Conservation (phyloP, 2,113 vertebrate species). For the Chinchilla lanigera region DNA sequence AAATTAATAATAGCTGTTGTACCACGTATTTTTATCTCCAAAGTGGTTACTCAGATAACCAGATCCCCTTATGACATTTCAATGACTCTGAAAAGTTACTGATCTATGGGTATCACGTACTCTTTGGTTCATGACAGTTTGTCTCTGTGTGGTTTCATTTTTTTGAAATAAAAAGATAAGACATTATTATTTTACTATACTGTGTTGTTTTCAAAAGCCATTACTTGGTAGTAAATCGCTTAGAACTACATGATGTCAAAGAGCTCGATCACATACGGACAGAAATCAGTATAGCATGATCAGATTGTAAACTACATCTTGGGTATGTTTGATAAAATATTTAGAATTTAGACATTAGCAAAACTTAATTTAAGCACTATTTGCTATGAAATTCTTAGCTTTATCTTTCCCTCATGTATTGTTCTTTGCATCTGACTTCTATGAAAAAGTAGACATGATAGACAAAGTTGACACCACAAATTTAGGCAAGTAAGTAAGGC, state of each 20-base stretch:
- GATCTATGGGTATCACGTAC: constrained; percentile 5
- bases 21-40: too few species aligned
- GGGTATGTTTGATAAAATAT: constrained; percentile 11
- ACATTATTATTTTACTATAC: constrained; percentile 32
- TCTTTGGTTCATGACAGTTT: constrained; percentile 44
- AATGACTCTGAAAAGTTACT: constrained; percentile 63
- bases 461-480: background rate
- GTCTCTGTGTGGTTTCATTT: constrained; percentile 36
- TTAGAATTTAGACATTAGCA: background rate
- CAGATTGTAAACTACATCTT: background rate
- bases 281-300: background rate
- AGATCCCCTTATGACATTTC: constrained; percentile 23
- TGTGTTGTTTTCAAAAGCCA: constrained; percentile 8
- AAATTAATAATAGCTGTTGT: too few species aligned
- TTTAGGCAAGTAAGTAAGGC: constrained; percentile 23
- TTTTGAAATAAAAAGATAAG: background rate
- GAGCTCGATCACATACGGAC: background rate
- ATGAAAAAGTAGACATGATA: background rate
- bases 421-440: background rate
- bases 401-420: background rate
- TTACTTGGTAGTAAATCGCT: constrained; percentile 40
- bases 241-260: constrained; percentile 26
- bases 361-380: constrained; percentile 30
- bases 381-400: constrained; percentile 13
- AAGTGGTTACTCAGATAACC: too few species aligned